Evolutionary conservation across 2,113 vertebrate species (phyloP).

Genomic region (Ciconia boyciana): DNA sequence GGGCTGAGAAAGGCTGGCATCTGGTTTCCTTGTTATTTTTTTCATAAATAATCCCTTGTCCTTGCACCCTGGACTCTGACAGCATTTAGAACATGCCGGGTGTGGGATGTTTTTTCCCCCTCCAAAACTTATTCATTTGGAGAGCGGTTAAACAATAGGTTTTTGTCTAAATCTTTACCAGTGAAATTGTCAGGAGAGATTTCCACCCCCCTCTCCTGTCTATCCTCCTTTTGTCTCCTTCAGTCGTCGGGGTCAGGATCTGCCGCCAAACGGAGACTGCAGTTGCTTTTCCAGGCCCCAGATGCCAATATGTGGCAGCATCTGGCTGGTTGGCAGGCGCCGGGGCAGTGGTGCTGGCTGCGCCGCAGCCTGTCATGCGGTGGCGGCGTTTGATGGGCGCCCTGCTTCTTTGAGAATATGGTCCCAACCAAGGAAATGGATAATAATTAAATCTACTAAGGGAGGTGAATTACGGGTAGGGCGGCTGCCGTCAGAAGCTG

Average conservation of each 20-base stretch:
- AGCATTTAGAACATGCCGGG: not conserved
- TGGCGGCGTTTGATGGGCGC: slow-evolving; percentile 47
- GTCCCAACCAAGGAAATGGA: slow-evolving; percentile 52
- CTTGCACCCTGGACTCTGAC: slow-evolving; percentile 39
- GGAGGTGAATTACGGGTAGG: slow-evolving; percentile 15
- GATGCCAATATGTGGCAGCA: slow-evolving; percentile 82
- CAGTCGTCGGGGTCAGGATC: slow-evolving; percentile 68
- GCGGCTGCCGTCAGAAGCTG: not conserved
- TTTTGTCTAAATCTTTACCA: slow-evolving; percentile 64
- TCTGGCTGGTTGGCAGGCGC: slow-evolving; percentile 79
- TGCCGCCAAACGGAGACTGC: slow-evolving; percentile 69
- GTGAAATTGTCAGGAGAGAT: slow-evolving; percentile 63
- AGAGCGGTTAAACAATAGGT: slow-evolving; percentile 2
- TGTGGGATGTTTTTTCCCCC: not conserved
- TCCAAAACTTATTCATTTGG: not conserved
- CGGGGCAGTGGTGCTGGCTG: slow-evolving; percentile 49
- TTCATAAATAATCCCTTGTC: slow-evolving; percentile 52
- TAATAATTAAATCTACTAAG: slow-evolving; percentile 8
- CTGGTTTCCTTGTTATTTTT: slow-evolving; percentile 42
- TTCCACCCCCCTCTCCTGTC: slow-evolving; percentile 27
- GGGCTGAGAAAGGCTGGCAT: slow-evolving; percentile 45
- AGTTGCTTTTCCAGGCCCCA: slow-evolving; percentile 78
- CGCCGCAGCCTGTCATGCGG: not conserved
- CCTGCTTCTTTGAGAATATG: slow-evolving; percentile 70
- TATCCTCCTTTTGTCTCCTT: slow-evolving; percentile 75